Base-by-base conservation (phyloP, 1,140 invertebrate species). In the Notospermus geniculatus region DNA sequence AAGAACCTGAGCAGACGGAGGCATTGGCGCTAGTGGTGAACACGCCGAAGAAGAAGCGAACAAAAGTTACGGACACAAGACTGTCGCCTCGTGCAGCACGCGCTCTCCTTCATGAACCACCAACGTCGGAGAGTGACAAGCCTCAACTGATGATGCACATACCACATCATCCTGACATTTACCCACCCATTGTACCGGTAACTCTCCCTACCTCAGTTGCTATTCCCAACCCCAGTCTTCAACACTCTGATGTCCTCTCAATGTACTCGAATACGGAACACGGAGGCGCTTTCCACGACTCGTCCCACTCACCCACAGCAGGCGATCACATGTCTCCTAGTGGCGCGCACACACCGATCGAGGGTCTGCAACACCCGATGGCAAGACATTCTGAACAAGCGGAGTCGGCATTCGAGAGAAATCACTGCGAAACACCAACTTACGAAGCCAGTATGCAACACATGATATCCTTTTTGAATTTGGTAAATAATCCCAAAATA, bases 1-100 rank as follows among this genome's bases (percentile, higher is more conserved):
- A 80, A 22, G 80, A 82, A 55, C 87, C 89, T 1, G 93, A 95
- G 79, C 93, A 97, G 80, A 95, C 93, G 74, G 94, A 97, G 80
- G 80, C 94, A 0, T 86, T 97, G 13, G 92, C 92, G 71, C 85
- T 97, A 65, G 92, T 97, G 27, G 92, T 97, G 63, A 78, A 71
- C 61, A 90, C 91, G 27, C 60, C 65, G 45, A 79, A 79, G 66
- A 97, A 96, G 83, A 97, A 96, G 83, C 85, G 94, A 22, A 94
- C 97, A 77, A 97, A 97, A 88, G 85, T 97, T 59, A 97, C 94
- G 17, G 94, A 97, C 78, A 96, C 94, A 43, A 86, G 95, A 63
- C 91, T 97, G 60, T 96, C 93, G 11, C 93, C 94, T 2, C 69
- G 79, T 15, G 76, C 78, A 57, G 76, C 79, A 46, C 62, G 76